A percentile compares a stretch with the other conserved stretches of the same genome.
These are phyloP conservation scores for Axinella damicornis DNA, from an alignment of 37 sponge, comb jelly and placozoan genomes.

Conservation along the genomic window DNA sequence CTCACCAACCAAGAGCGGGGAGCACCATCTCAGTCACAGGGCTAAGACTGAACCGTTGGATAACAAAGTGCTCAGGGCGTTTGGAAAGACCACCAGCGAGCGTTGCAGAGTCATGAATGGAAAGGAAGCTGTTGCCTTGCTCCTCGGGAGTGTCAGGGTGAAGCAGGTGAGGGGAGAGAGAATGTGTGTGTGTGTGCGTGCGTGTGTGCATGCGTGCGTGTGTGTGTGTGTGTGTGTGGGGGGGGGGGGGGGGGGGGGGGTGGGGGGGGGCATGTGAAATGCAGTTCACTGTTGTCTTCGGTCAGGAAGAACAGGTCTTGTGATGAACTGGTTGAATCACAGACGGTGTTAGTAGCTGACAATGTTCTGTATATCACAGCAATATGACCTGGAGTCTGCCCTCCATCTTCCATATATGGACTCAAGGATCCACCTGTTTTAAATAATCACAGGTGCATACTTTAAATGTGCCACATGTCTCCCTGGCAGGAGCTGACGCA, in stretches of 20 bases:
- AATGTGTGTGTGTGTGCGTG: background rate
- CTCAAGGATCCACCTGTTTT: no score
- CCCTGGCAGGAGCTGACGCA: constrained; percentile 42
- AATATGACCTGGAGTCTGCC: no score
- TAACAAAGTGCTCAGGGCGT: constrained; percentile 67
- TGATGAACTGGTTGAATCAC: no score
- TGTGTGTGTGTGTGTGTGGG: background rate
- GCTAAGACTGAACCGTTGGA: constrained; percentile 60
- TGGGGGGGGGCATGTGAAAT: background rate
- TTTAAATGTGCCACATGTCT: no score
- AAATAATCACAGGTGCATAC: no score
- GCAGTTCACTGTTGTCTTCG: no score
- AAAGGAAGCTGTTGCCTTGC: constrained; percentile 50
- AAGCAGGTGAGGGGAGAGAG: constrained; percentile 26
- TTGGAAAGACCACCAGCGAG: constrained; percentile 15
- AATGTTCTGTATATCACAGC: no score
- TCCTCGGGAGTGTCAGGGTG: constrained; percentile 39
- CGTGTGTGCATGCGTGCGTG: background rate
- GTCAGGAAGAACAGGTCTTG: no score
- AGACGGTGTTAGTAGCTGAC: no score
- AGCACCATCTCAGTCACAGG: constrained; percentile 18
- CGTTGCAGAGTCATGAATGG: constrained; percentile 48
- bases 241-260: background rate
- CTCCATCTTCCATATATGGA: no score
- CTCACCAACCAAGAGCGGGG: background rate